Base-by-base conservation (phyloP, 2,113 vertebrate species). In the Mus pahari region DNA sequence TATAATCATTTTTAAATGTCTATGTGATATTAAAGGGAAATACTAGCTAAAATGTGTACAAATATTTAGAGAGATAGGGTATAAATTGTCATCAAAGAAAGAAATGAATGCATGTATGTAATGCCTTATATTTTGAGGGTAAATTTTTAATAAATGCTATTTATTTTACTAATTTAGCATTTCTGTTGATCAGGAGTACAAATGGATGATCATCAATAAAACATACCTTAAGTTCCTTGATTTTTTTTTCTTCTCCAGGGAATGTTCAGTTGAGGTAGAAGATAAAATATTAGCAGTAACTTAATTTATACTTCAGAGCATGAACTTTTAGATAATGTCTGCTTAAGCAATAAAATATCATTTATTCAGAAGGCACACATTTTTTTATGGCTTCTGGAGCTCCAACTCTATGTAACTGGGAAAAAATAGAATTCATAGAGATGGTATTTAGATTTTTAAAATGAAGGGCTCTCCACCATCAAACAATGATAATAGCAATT, bases 281-380 rank as follows among this genome's bases (percentile, higher is more conserved):
- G 77, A 74, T 86, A 97, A 96, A 97, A 95, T 95, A 48, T 82
- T 89, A 96, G 53, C 20, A 70, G 13, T 17, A 89, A 71, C 39
- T 91, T 96, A 96, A 89, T 68, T 96, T 94, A 91, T 87, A 87
- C 39, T 91, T 96, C n/a, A 83, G 71, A 95, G 48, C 26, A 45
- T 97, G 78, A 96, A 86, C 82, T 96, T 97, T 96, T 60, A 89
- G 58, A 92, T 93, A 94, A 97, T 94, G 74, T 91, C 78, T 94
- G 26, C 42, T 95, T 95, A 92, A 93, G 66, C 13, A 91, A 60
- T 86, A 89, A 55, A 82, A 96, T 78, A 60, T 79, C 42, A 95
- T 92, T 94, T 89, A 92, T 92, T 96, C 91, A 86, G n/a, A 31
- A 73, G 94, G 45, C 90, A 48, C 3, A 92, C 68, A 94, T 71